Evolutionary conservation across 2,113 vertebrate species (phyloP), one percentile per base, ranked within the genome.

Genomic region (Pelobates fuscus): DNA sequence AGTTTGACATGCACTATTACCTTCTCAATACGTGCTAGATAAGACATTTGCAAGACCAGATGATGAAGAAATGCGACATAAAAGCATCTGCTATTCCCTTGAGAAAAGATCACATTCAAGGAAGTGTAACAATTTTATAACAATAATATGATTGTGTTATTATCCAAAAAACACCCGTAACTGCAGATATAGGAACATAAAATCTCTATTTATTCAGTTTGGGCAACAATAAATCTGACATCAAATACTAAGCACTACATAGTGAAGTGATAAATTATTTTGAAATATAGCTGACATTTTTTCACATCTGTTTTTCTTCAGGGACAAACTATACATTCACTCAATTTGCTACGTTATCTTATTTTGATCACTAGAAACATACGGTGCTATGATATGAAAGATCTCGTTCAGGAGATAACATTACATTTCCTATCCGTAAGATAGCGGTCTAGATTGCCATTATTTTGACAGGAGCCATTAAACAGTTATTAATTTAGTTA

Each of bases 61-160:
- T 75, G 11, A 54, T 18, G 63, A 67, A 43, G 63, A 57, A 70
- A 57, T 66, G 44, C 59, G 30, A 67, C 41, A 46, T 59, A 58
- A 67, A 58, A 58, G 23, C 52, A 67, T 75, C 62, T 74, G 71
- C 52, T 75, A 57, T 59, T 58, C 63, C 52, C 49, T 65, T 67
- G 62, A 67, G 71, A 75, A 75, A 67, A 59, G 32, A 66, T 37
- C 44, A 63, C 59, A 72, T 58, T 66, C 23, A 44, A 29, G 52
- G 63, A 46, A 75, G 52, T 75, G 54, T 44, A 64, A 75, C 26
- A 44, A 67, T 67, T 43, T 30, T 59, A 58, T 66, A 66, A 75
- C 63, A 75, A 75, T 75, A 29, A 23, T 46, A 67, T 57, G 52
- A 75, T 67, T 75, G 65, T 74, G 71, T 67, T 66, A 75, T 75